phyloP scores from a whole-genome alignment of 2,888 invertebrate genomes.

The Antitype chi region DNA sequence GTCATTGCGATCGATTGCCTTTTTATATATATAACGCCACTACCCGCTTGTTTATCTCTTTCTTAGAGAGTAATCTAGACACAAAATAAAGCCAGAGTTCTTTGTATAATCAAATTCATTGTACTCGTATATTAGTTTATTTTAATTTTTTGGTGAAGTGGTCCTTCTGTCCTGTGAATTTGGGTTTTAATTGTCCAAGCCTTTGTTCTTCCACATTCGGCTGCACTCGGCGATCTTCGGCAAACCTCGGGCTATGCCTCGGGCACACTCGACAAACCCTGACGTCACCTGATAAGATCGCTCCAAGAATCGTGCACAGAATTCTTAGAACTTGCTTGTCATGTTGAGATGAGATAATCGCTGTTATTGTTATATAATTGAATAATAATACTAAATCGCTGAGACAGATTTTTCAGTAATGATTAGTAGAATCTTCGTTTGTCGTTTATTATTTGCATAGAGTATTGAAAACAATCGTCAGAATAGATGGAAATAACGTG shows the following conservation, averaged over 20 bases:
- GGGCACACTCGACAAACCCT: constrained; percentile 43
- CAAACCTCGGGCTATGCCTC: constrained; percentile 51
- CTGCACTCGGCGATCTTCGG: constrained; percentile 45
- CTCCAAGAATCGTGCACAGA: constrained; percentile 60
- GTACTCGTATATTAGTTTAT: neutral
- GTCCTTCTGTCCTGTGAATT: constrained; percentile 28
- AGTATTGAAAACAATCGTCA: neutral
- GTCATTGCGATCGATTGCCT: neutral
- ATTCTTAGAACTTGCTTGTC: constrained; percentile 57
- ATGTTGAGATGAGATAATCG: constrained; percentile 44
- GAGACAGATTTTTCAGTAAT: constrained; percentile 27
- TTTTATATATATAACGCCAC: neutral
- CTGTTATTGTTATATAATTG: constrained; percentile 37
- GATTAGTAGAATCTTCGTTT: neutral
- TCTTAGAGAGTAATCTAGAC: neutral
- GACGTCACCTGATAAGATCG: constrained; percentile 58
- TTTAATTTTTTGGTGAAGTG: neutral
- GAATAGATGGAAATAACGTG: neutral
- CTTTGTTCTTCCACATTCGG: constrained; percentile 60
- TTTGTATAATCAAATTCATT: neutral
- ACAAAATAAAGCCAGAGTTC: neutral
- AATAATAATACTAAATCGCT: constrained; percentile 18
- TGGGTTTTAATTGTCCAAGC: constrained; percentile 50
- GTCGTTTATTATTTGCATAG: constrained; percentile 22
- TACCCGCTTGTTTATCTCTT: neutral